Evolutionary conservation across 2,113 vertebrate genomes (phyloP).

Genomic region (Gobio gobio): DNA sequence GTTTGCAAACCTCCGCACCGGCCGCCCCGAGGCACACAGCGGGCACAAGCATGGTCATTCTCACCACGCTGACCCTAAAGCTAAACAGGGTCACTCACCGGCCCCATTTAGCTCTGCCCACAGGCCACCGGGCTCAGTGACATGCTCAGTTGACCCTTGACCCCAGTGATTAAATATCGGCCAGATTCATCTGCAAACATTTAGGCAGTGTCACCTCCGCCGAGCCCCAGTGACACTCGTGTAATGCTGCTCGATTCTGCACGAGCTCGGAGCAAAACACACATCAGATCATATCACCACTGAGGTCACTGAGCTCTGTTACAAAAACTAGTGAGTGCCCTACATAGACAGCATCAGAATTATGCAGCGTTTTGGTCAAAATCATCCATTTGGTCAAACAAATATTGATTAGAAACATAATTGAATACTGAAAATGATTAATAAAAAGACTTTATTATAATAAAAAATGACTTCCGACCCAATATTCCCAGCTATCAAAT

Average conservation of each 20-base stretch:
- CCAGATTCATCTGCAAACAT: constrained; percentile 82
- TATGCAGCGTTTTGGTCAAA: background rate
- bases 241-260: background rate
- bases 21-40: constrained; percentile 29
- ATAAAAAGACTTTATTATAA: no score
- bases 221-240: constrained; percentile 29
- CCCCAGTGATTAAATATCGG: constrained; percentile 77
- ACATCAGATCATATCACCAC: background rate
- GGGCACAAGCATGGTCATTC: constrained; percentile 51
- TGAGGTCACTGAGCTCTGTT: background rate
- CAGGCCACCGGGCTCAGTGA: constrained; percentile 68
- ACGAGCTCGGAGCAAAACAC: constrained; percentile 9
- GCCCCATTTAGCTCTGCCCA: constrained; percentile 59
- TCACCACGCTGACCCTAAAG: constrained; percentile 64
- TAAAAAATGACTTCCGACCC: no score
- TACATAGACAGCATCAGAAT: background rate
- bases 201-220: constrained; percentile 74
- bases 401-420: background rate
- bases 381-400: background rate
- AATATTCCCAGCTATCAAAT: no score
- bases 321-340: background rate
- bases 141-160: constrained; percentile 72
- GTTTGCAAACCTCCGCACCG: constrained; percentile 55
- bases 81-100: constrained; percentile 68
- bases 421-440: background rate